Base-by-base conservation (phyloP, 64 coral and sea anemone species). In the Catalaphyllia jardinei region DNA sequence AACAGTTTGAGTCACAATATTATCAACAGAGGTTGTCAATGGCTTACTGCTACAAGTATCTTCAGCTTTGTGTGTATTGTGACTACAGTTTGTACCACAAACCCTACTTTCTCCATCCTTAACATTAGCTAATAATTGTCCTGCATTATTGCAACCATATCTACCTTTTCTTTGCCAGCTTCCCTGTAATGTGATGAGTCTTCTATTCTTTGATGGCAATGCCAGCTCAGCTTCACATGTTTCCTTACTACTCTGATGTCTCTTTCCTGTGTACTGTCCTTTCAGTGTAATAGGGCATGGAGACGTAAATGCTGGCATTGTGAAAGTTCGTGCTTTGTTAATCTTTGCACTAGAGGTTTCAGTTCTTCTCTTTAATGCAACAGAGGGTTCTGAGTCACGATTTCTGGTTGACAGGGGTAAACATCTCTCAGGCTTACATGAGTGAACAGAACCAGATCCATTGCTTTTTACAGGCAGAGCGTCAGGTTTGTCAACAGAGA, bases 241-340 rank as follows among this genome's bases (percentile, higher is more conserved):
- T 71, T 52, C 62, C 5, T 51, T 88, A 22, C 20, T 62, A 16
- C 30, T 38, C 13, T 73, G 76, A 59, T 74, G 62, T 89, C 87
- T 89, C 55, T 89, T 93, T 67, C 87, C 85, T 18, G 92, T 67
- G 50, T 31, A 79, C 19, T 50, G 49, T 19, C 71, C 57, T 31
- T 84, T 71, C 50, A 93, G 57, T 2, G 60, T 89, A 39, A 93
- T 93, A 14, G 95, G 95, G 67, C 87, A 83, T 71, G 91, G 88
- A 62, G 95, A 91, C 77, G 77, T 90, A 55, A 96, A 96, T 73
- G 86, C 75, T 16, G 25, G 29, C 67, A 67, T 35, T 33, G 59
- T 19, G n/a, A 19, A 72, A 29, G 51, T 67, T 62, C 12, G 39
- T 4, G 10, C 52, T 64, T 77, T 31, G 25, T 39, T 55, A 39